These are phyloP conservation scores for Hylaea fasciaria DNA, from an alignment of 2,888 invertebrate genomes.

Conservation along the genomic window DNA sequence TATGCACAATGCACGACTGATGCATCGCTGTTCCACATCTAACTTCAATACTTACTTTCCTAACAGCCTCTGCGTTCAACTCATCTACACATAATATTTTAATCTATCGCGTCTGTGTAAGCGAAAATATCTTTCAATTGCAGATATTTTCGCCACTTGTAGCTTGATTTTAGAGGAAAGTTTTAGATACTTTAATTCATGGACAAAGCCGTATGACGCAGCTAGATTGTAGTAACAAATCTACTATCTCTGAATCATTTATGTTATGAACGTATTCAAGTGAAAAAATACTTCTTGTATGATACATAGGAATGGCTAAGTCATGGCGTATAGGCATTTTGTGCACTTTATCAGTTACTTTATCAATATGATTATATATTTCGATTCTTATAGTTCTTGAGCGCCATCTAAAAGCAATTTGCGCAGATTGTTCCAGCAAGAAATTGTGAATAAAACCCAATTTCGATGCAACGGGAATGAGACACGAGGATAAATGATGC, in stretches of 20 bases:
- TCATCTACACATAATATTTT: slow-evolving; percentile 11
- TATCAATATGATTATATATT: slow-evolving; percentile 7
- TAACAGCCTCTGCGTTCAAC: slow-evolving; percentile 2
- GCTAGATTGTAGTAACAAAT: slow-evolving; percentile 6
- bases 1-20: slow-evolving; percentile 72
- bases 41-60: slow-evolving; percentile 27
- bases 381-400: slow-evolving; percentile 1
- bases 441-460: neutral
- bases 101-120: too few species aligned
- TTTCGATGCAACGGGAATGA: too few species aligned
- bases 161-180: too few species aligned
- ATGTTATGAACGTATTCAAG: neutral
- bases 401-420: too few species aligned
- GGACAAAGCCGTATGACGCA: too few species aligned
- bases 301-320: neutral
- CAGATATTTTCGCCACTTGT: too few species aligned
- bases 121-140: too few species aligned
- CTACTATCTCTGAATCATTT: slow-evolving; percentile 17
- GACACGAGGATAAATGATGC: neutral
- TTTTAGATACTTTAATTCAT: too few species aligned
- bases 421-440: neutral
- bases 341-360: neutral
- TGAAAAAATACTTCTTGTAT: neutral
- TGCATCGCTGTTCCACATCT: slow-evolving; percentile 73
- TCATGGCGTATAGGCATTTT: neutral